These are phyloP conservation scores for Leptinotarsa tumamoca DNA, from an alignment of 2,888 invertebrate genomes.

Conservation along the genomic window DNA sequence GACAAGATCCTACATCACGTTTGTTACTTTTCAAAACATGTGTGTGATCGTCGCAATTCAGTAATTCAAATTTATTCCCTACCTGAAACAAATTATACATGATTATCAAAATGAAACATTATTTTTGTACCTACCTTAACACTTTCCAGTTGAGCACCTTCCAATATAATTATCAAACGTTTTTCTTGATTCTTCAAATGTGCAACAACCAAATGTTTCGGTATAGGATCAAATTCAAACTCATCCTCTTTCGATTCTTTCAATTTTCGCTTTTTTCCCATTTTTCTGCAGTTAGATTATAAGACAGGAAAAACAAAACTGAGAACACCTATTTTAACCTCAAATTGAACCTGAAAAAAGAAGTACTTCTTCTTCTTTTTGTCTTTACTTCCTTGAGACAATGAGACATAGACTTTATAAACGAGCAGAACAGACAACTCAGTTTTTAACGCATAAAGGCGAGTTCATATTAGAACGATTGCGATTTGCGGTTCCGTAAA, in stretches of 20 bases:
- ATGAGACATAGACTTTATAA: too few relatives aligned
- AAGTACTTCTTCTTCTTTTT: too few relatives aligned
- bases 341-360: background rate
- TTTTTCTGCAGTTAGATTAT: slow-evolving; percentile 47
- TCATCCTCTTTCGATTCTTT: slow-evolving; percentile 72
- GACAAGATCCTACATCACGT: slow-evolving; percentile 86
- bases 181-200: slow-evolving; percentile 84
- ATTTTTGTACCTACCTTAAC: too few relatives aligned
- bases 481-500: too few relatives aligned
- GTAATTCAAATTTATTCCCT: slow-evolving; percentile 87
- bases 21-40: slow-evolving; percentile 87
- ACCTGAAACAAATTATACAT: slow-evolving; percentile 70
- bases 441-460: too few relatives aligned
- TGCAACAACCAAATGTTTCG: too few relatives aligned
- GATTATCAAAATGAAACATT: background rate
- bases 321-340: background rate
- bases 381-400: too few relatives aligned
- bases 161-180: slow-evolving; percentile 91
- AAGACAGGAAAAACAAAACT: background rate
- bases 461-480: too few relatives aligned
- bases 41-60: slow-evolving; percentile 95
- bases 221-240: slow-evolving; percentile 56
- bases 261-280: slow-evolving; percentile 72
- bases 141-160: slow-evolving; percentile 79
- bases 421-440: too few relatives aligned